A percentile compares a stretch with the other conserved stretches of the same genome.
Conservation (phyloP, 2,888 invertebrate species). For the Drosophila recens region DNA sequence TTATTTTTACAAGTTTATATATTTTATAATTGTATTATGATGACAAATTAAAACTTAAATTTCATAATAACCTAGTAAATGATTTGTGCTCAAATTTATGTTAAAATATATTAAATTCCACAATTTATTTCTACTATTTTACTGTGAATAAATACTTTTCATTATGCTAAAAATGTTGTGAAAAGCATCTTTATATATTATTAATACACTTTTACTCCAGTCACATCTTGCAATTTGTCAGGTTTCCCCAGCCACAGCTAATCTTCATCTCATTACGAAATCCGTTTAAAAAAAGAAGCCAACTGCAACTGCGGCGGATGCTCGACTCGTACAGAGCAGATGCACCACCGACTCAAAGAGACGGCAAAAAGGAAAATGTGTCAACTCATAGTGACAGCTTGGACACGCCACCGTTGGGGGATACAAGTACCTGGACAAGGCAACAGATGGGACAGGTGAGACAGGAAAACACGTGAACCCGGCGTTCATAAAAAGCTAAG, state of each 20-base stretch:
- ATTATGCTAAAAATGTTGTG: too few species aligned
- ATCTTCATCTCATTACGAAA: constrained; percentile 51
- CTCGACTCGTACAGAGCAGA: not conserved
- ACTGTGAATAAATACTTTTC: too few species aligned
- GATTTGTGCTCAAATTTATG: too few species aligned
- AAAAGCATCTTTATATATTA: not conserved
- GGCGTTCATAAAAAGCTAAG: constrained; percentile 40
- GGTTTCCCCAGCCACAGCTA: constrained; percentile 6
- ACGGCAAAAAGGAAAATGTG: constrained; percentile 43
- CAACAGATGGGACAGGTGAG: constrained; percentile 10
- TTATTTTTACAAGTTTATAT: too few species aligned
- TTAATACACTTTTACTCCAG: not conserved
- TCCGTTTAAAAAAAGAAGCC: constrained; percentile 31
- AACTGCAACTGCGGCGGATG: constrained; percentile 27
- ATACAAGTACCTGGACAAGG: not conserved
- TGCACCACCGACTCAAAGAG: constrained; percentile 18
- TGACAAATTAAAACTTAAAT: too few species aligned
- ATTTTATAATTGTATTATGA: too few species aligned
- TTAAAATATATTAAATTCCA: too few species aligned
- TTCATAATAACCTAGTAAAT: too few species aligned
- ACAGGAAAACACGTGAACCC: constrained; percentile 45
- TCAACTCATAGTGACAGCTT: constrained; percentile 51
- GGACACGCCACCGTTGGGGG: constrained; percentile 18
- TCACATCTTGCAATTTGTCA: constrained; percentile 5
- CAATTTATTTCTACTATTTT: too few species aligned